Conservation (phyloP, 2,113 vertebrate genomes). For the Corythaeola cristata region DNA sequence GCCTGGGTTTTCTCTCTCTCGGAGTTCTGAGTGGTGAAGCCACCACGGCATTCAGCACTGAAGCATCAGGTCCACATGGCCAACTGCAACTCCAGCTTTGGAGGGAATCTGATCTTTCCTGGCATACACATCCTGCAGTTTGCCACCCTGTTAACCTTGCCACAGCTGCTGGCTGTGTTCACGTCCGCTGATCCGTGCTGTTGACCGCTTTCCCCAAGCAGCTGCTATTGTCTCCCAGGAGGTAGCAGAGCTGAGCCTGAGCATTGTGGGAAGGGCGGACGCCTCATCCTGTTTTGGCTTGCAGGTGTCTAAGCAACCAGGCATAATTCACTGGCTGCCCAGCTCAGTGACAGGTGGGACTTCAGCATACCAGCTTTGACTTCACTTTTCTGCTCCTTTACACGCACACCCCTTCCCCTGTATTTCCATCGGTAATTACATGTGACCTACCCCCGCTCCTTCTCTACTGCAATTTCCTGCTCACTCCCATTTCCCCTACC, state of each 20-base stretch:
- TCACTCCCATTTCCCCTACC: neutral
- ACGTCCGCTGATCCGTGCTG: accelerated
- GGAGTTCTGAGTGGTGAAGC: neutral
- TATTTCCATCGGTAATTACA: neutral
- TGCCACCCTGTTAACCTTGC: accelerated
- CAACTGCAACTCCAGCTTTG: accelerated
- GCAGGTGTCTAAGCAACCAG: neutral
- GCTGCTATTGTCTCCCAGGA: neutral
- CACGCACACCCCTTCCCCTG: neutral
- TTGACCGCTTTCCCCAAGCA: neutral
- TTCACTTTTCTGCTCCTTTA: neutral
- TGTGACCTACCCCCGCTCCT: neutral
- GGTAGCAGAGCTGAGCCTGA: accelerated
- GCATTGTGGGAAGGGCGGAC: neutral
- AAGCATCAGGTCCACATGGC: neutral
- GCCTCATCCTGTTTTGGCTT: neutral
- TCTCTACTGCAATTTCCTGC: neutral
- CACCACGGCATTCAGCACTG: neutral
- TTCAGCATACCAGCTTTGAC: neutral
- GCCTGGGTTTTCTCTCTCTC: neutral
- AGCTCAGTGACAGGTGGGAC: neutral
- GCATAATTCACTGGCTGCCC: neutral
- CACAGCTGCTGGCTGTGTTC: neutral
- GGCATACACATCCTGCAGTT: accelerated
- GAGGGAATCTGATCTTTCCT: neutral